A percentile compares a stretch with the other conserved stretches of the same genome.
These are phyloP conservation scores for Muricea muricata DNA, from an alignment of 92 coral and sea anemone genomes.

Conservation along the genomic window DNA sequence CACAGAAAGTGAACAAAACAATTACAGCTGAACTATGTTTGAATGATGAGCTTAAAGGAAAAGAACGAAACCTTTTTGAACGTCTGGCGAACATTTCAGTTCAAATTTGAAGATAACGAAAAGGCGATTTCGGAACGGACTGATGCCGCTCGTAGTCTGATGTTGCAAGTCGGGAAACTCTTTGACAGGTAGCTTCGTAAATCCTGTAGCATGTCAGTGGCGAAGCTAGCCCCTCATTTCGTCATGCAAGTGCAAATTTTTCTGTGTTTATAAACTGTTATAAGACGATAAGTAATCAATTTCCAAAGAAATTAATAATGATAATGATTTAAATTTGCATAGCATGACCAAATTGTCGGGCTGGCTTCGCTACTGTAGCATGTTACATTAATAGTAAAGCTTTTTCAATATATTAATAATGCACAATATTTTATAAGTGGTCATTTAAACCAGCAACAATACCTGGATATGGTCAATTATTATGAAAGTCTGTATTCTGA, in stretches of 20 bases:
- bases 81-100: conserved; percentile 81
- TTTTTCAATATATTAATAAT: neutral
- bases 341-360: too few species aligned
- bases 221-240: too few species aligned
- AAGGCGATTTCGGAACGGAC: conserved; percentile 53
- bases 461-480: conserved; percentile 45
- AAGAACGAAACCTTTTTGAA: conserved; percentile 66
- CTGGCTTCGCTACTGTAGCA: too few species aligned
- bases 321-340: too few species aligned
- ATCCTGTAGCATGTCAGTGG: too few species aligned
- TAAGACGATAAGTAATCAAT: too few species aligned
- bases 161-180: conserved; percentile 67
- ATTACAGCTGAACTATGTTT: neutral
- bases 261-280: too few species aligned
- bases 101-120: conserved; percentile 64
- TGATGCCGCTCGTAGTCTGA: conserved; percentile 77
- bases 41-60: conserved; percentile 65
- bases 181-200: conserved; percentile 58
- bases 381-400: neutral
- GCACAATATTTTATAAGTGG: conserved; percentile 47
- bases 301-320: too few species aligned
- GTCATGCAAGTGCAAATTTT: too few species aligned
- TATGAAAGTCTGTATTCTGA: conserved; percentile 67
- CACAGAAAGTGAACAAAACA: neutral
- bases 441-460: conserved; percentile 48